These are phyloP conservation scores for Drosophila anomalipes DNA, from an alignment of 2,888 invertebrate species.

Conservation along the genomic window DNA sequence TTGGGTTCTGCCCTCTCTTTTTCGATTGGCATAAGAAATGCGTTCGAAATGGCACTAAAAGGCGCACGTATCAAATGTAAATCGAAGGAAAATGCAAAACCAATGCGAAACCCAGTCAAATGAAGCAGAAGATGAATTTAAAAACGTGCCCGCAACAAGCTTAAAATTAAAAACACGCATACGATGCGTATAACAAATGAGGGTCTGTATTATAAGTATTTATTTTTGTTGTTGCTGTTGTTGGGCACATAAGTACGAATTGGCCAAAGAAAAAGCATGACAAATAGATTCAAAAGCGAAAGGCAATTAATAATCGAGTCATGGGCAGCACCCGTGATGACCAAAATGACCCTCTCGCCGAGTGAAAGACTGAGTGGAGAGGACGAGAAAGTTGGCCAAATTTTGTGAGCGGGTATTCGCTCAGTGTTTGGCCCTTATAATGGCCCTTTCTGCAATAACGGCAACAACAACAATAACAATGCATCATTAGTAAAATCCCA, in stretches of 20 bases:
- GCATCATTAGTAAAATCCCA: slow-evolving; percentile 50
- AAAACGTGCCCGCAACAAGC: slow-evolving; percentile 42
- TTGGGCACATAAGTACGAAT: slow-evolving; percentile 49
- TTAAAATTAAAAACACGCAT: slow-evolving; percentile 76
- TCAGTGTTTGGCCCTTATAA: slow-evolving; percentile 26
- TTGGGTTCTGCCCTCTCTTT: not conserved
- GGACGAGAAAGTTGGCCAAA: slow-evolving; percentile 12
- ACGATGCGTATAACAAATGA: slow-evolving; percentile 59
- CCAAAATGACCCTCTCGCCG: slow-evolving; percentile 27
- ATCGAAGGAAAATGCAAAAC: slow-evolving; percentile 29
- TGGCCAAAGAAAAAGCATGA: slow-evolving; percentile 58
- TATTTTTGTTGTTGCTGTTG: not conserved
- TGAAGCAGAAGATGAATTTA: slow-evolving; percentile 45
- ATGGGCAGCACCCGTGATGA: slow-evolving; percentile 42
- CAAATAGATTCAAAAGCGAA: slow-evolving; percentile 68
- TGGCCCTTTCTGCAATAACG: slow-evolving; percentile 12
- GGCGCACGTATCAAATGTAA: slow-evolving; percentile 50
- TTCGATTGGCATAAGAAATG: slow-evolving; percentile 31
- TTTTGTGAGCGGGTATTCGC: not conserved
- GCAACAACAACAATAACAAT: slow-evolving; percentile 34
- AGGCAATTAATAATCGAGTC: slow-evolving; percentile 75
- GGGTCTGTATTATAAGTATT: slow-evolving; percentile 20
- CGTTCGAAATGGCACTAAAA: slow-evolving; percentile 39
- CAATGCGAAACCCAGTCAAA: slow-evolving; percentile 29
- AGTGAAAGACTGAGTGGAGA: not conserved